A percentile compares a stretch with the other conserved stretches of the same genome.
phyloP scores from a whole-genome alignment of 2,797 vertebrate species.

The Siniperca obscura region DNA sequence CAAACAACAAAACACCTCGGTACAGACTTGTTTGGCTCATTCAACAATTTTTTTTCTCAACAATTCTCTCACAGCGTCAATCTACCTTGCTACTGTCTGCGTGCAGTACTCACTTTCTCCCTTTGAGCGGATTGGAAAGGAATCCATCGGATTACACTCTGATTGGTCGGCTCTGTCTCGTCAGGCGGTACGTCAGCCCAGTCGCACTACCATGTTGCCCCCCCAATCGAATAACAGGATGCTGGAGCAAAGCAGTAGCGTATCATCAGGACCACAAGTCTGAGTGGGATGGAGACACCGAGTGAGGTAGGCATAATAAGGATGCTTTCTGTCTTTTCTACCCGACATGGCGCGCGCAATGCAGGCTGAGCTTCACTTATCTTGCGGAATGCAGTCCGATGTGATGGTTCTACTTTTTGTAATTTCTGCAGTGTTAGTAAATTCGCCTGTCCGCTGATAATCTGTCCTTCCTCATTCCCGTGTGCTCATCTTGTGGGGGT shows the following conservation, averaged over 20 bases:
- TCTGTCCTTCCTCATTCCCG: conserved; percentile 28
- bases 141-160: conserved; percentile 53
- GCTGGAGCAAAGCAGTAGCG: conserved; percentile 71
- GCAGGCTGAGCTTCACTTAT: not conserved
- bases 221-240: conserved; percentile 70
- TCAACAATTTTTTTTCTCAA: not conserved
- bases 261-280: conserved; percentile 72
- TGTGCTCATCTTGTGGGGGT: conserved; percentile 37
- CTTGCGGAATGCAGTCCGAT: not conserved
- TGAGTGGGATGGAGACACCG: conserved; percentile 73
- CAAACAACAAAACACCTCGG: not conserved
- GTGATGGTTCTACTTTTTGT: conserved; percentile 44
- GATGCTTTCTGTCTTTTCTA: conserved; percentile 16
- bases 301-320: conserved; percentile 71
- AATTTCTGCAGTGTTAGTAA: conserved; percentile 37
- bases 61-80: conserved; percentile 80
- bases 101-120: conserved; percentile 35
- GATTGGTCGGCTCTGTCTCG: conserved; percentile 72
- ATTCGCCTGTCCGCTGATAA: conserved; percentile 9
- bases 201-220: conserved; percentile 47
- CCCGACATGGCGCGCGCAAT: not conserved
- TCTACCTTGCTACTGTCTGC: conserved; percentile 81
- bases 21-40: not conserved
- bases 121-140: conserved; percentile 74
- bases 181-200: conserved; percentile 60